Evolutionary conservation across 2,113 vertebrate species (phyloP).

Genomic region (Leptodactylus fuscus): DNA sequence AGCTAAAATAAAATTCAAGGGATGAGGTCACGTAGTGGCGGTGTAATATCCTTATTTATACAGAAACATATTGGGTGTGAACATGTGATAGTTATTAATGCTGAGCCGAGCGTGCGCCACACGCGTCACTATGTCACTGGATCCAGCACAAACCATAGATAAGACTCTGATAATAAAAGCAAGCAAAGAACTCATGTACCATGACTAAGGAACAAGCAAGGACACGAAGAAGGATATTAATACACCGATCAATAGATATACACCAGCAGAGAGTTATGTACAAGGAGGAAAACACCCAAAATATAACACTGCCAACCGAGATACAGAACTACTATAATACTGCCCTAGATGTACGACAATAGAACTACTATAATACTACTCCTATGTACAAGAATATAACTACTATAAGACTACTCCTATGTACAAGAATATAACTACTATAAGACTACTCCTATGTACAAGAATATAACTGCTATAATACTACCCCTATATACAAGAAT

Average conservation of each 20-base stretch:
- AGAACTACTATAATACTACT: background rate
- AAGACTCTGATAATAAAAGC: background rate
- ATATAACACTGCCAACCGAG: too few relatives aligned
- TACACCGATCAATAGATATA: background rate
- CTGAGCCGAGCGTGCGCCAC: background rate
- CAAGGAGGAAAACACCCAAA: too few relatives aligned
- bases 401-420: background rate
- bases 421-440: background rate
- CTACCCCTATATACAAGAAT: background rate
- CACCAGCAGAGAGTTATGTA: background rate
- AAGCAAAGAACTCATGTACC: background rate
- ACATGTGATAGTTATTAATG: background rate
- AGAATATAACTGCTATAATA: background rate
- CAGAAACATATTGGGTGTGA: background rate
- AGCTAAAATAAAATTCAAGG: too few relatives aligned
- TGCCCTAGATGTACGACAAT: too few relatives aligned
- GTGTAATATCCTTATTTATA: background rate
- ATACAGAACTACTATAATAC: too few relatives aligned
- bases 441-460: background rate
- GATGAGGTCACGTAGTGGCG: too few relatives aligned
- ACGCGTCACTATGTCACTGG: background rate
- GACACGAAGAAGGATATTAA: background rate
- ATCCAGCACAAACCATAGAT: background rate
- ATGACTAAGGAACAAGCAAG: background rate
- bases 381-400: background rate